Evolutionary conservation across 2,797 vertebrate species (phyloP), one percentile per base, ranked within the genome.

Genomic region (Anolis apletophallus): DNA sequence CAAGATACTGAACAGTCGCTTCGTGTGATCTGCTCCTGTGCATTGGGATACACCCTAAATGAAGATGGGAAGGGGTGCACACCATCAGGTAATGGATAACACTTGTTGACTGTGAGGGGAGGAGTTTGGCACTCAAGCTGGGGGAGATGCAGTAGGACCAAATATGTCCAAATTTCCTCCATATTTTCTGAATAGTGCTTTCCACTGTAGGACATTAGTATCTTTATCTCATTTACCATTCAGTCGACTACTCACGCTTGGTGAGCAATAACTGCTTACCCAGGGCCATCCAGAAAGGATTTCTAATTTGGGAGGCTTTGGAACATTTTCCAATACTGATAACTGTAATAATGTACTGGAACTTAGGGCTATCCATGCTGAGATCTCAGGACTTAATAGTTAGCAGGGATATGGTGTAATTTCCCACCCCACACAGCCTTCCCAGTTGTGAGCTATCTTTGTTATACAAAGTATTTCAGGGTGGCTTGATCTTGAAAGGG

Each of bases 11-110:
- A 69, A n/a, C 93, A 87, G 0, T 55, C 94, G 1, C 89, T 87
- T 0, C 92, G 72, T 0, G 97, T 96, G 40, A 87, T 64, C 67
- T 98, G 98, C 74, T 96, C 96, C 94, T 98, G 98, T 7, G 94
- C 96, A 13, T 88, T 94, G 0, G 97, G 95, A 13, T 98, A 96
- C 85, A 36, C 52, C 6, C 94, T 98, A 83, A 96, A 96, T 0
- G 64, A 94, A 2, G 97, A 98, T 0, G 94, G 96, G 46, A 95
- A 87, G 83, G 92, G 89, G 59, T 98, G 97, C 32, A 77, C 86
- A 23, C 81, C 90, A 68, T 88, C 94, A 81, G 96, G 98, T 98
- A 95, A 92, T 1, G 54, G 29, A 0, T 0, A 2, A 67, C 26
- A 5, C 46, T 64, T 54, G 9, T 8, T 83, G 11, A 61, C 12